Percentiles rank a stretch among this genome's conserved stretches.
Conservation (phyloP, 2,797 vertebrate genomes). For the Coranthus polyacanthus region DNA sequence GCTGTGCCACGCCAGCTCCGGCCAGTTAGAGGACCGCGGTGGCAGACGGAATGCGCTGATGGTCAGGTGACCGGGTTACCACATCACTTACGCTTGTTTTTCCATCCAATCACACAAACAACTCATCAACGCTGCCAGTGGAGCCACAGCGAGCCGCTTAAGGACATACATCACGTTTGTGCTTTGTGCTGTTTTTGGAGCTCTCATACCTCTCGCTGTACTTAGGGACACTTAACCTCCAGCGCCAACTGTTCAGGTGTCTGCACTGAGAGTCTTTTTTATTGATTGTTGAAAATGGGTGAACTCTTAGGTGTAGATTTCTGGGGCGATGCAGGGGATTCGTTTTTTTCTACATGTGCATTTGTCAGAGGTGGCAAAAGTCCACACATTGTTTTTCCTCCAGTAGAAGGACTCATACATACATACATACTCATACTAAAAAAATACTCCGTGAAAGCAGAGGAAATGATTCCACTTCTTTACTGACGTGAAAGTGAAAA, state of each 20-base stretch:
- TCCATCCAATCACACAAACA: conserved; percentile 55
- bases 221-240: conserved; percentile 70
- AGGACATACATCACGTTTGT: conserved; percentile 62
- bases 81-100: conserved; percentile 75
- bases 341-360: no score
- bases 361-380: no score
- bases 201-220: conserved; percentile 35
- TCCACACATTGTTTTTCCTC: no score
- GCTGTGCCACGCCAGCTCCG: conserved; percentile 23
- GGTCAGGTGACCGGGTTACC: conserved; percentile 66
- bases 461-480: no score
- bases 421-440: no score
- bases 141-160: conserved; percentile 55
- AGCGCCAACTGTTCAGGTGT: conserved; percentile 55
- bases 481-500: no score
- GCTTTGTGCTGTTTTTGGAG: conserved; percentile 35
- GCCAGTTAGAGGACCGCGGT: not conserved
- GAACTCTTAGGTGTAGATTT: no score
- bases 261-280: conserved; percentile 32
- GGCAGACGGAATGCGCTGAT: conserved; percentile 31
- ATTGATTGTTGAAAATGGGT: conserved; percentile 64
- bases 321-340: no score
- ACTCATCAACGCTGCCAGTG: conserved; percentile 59
- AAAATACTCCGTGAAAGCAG: no score
- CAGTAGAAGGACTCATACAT: no score